Percentiles rank a stretch among this genome's conserved stretches.
These are phyloP conservation scores for Hypomecis punctinalis DNA, from an alignment of 2,888 invertebrate species.

Conservation along the genomic window DNA sequence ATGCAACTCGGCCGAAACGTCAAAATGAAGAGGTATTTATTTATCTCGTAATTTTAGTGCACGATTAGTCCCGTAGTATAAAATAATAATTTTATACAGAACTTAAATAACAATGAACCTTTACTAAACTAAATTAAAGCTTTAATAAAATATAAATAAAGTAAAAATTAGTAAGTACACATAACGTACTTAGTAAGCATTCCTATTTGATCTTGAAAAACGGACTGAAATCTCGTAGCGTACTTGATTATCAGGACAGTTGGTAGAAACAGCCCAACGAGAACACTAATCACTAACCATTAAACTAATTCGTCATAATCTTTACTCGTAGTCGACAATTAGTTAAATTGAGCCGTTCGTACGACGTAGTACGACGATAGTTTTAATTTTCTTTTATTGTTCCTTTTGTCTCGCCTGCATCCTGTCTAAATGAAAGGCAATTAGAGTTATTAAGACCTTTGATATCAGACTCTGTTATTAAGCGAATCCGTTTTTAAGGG, in stretches of 20 bases:
- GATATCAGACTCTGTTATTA: conserved; percentile 26
- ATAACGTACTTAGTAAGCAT: too few relatives aligned
- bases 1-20: too few relatives aligned
- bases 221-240: too few relatives aligned
- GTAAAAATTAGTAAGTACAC: too few relatives aligned
- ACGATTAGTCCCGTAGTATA: too few relatives aligned
- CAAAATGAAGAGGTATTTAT: too few relatives aligned
- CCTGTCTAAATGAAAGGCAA: conserved; percentile 51
- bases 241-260: not conserved
- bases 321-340: conserved; percentile 15
- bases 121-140: too few relatives aligned
- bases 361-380: conserved; percentile 37
- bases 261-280: not conserved
- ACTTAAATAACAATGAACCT: too few relatives aligned
- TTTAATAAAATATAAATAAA: too few relatives aligned
- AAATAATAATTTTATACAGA: too few relatives aligned
- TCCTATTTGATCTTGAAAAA: too few relatives aligned
- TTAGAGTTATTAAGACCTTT: conserved; percentile 42
- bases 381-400: conserved; percentile 54
- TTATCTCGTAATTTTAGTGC: too few relatives aligned
- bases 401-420: conserved; percentile 68
- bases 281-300: not conserved
- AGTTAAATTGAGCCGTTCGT: conserved; percentile 24
- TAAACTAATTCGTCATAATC: conserved; percentile 38
- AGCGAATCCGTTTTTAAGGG: conserved; percentile 11